These are phyloP conservation scores for Galeopterus variegatus DNA, from an alignment of 2,113 vertebrate species.

Conservation along the genomic window DNA sequence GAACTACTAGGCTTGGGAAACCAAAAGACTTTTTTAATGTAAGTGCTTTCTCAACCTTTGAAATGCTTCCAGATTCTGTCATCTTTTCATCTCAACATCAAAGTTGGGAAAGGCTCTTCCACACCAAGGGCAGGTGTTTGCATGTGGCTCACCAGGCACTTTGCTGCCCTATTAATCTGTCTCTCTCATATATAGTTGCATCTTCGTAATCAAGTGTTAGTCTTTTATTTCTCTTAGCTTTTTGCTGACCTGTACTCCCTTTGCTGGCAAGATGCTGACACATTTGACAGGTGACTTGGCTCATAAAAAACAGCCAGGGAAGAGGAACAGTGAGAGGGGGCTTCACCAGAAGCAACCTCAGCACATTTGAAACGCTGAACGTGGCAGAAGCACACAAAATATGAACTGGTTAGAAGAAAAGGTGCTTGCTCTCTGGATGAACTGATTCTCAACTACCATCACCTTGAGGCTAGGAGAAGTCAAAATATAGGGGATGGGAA, in stretches of 20 bases:
- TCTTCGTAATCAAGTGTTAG: background rate
- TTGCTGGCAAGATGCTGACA: constrained; percentile 36
- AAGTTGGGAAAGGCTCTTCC: constrained; percentile 70
- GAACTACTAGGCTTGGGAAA: background rate
- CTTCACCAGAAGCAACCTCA: background rate
- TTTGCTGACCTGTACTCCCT: constrained; percentile 18
- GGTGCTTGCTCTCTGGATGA: background rate
- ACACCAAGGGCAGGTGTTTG: background rate
- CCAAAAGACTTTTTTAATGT: background rate
- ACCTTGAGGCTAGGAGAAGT: constrained; percentile 8
- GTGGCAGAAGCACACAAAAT: background rate
- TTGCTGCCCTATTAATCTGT: background rate
- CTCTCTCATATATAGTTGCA: background rate
- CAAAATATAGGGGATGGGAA: background rate
- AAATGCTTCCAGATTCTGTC: constrained; percentile 66
- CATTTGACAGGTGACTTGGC: constrained; percentile 7
- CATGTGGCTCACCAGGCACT: background rate
- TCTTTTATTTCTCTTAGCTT: constrained; percentile 45
- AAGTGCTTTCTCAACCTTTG: constrained; percentile 55
- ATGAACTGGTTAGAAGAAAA: background rate
- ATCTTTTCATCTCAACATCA: constrained; percentile 76
- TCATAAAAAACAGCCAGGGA: background rate
- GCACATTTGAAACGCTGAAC: background rate
- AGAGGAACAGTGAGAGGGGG: background rate
- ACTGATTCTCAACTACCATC: background rate